Conservation (phyloP, 2,113 vertebrate species). For the Ia io region DNA sequence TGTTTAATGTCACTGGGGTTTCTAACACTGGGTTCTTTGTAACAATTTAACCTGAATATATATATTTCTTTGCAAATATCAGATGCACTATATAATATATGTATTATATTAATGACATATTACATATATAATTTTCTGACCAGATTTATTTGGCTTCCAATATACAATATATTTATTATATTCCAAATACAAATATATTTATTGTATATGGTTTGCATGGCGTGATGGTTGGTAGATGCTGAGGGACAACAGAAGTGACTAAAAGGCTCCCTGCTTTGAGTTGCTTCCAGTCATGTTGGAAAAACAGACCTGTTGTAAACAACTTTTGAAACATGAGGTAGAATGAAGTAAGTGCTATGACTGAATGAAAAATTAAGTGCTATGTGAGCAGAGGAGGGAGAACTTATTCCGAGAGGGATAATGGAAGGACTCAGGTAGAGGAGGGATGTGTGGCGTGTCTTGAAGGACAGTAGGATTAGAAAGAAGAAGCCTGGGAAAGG, state of each 20-base stretch:
- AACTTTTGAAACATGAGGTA: conserved; percentile 14
- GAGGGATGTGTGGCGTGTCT: background rate
- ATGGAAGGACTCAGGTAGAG: background rate
- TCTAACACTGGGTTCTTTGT: background rate
- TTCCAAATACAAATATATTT: background rate
- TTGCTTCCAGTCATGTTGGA: background rate
- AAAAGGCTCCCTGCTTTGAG: background rate
- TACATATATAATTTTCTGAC: background rate
- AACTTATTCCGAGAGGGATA: background rate
- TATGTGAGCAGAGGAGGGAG: background rate
- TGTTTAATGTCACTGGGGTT: background rate
- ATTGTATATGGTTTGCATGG: background rate
- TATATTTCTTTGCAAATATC: background rate
- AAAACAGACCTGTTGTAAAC: conserved; percentile 6
- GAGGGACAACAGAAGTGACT: background rate
- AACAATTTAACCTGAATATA: background rate
- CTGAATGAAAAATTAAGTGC: background rate
- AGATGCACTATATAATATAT: background rate
- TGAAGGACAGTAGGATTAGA: background rate
- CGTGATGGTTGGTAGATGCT: background rate
- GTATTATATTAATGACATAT: background rate
- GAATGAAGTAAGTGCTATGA: background rate
- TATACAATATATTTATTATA: background rate
- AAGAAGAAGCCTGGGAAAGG: background rate
- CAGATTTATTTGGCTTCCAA: background rate